Conservation (phyloP, 2,113 vertebrate genomes). For the Hypocryptadius cinnamomeus region DNA sequence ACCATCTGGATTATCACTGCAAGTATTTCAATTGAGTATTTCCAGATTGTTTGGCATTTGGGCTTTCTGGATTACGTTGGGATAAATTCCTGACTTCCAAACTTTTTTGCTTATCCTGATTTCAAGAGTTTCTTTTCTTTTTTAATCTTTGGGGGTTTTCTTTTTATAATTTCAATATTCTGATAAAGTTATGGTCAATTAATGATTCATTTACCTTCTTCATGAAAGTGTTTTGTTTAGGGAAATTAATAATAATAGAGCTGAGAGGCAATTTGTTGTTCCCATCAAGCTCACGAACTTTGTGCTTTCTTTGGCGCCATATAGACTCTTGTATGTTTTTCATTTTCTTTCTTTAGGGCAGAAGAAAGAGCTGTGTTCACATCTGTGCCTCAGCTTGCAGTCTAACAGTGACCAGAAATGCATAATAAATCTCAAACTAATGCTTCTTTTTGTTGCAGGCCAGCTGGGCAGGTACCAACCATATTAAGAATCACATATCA, state of each 20-base stretch:
- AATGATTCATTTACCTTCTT: not conserved
- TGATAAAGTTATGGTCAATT: not conserved
- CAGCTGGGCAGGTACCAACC: not conserved
- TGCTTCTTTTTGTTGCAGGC: not conserved
- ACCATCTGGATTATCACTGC: not conserved
- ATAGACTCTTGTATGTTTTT: not conserved
- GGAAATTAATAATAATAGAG: not conserved
- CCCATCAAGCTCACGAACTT: not conserved
- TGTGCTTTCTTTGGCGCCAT: slow-evolving; percentile 11
- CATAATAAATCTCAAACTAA: not conserved
- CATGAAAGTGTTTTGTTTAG: not conserved
- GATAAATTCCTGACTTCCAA: not conserved
- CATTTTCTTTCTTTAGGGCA: not conserved
- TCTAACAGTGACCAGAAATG: not conserved
- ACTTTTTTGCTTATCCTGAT: not conserved
- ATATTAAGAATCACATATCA: not conserved
- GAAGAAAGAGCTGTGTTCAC: not conserved
- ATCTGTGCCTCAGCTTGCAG: not conserved
- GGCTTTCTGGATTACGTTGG: not conserved
- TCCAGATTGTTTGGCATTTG: not conserved
- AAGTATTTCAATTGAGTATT: not conserved
- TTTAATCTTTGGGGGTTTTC: not conserved
- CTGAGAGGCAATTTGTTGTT: not conserved
- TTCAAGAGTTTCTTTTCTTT: not conserved
- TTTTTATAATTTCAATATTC: not conserved